phyloP scores from a whole-genome alignment of 2,113 vertebrate genomes.

The Axis porcinus region DNA sequence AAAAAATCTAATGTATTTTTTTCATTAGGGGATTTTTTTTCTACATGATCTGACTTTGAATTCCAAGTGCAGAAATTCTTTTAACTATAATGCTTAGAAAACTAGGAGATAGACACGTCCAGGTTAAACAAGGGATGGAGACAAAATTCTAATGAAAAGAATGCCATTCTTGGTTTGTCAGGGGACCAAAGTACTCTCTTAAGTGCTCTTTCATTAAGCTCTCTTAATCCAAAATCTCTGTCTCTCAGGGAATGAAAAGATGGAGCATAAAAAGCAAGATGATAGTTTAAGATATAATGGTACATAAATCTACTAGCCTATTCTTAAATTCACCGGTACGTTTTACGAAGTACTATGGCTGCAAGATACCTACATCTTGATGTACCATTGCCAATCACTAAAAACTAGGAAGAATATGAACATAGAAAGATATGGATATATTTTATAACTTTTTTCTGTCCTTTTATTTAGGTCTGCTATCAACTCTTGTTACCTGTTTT shows the following conservation, averaged over 20 bases:
- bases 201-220: neutral
- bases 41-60: neutral
- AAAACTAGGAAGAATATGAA: neutral
- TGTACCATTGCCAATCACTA: neutral
- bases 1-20: conserved; percentile 2
- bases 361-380: neutral
- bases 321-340: neutral
- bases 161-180: neutral
- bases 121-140: neutral
- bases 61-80: neutral
- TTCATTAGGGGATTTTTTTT: neutral
- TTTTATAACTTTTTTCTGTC: neutral
- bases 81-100: neutral
- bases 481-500: neutral
- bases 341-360: neutral
- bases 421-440: neutral
- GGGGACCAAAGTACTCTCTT: neutral
- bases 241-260: neutral
- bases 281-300: neutral
- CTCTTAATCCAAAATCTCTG: neutral
- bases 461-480: neutral
- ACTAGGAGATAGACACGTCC: neutral
- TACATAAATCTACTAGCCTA: neutral
- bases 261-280: neutral
- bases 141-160: neutral